Evolutionary conservation across 1,140 invertebrate genomes (phyloP).

Genomic region (Sycobia sp.): DNA sequence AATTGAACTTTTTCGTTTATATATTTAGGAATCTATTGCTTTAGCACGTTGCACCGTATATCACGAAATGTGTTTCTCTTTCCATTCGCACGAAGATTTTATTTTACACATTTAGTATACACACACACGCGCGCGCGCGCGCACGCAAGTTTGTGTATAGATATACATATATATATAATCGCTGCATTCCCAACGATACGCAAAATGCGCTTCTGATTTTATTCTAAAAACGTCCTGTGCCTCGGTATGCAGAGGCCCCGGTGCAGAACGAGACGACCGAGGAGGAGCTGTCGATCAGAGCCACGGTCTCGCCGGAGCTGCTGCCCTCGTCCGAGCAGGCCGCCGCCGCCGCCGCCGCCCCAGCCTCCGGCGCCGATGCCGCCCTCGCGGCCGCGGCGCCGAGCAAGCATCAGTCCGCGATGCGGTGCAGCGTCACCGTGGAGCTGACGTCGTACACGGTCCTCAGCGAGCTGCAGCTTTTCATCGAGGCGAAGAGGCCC

Average conservation of each 20-base stretch:
- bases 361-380: slow-evolving; percentile 54
- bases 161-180: no score
- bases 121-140: no score
- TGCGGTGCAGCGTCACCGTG: slow-evolving; percentile 58
- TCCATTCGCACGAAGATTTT: no score
- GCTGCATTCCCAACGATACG: no score
- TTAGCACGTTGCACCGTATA: no score
- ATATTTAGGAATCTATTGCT: no score
- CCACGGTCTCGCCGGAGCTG: slow-evolving; percentile 53
- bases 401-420: slow-evolving; percentile 51
- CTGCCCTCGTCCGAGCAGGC: slow-evolving; percentile 41
- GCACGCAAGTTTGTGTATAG: no score
- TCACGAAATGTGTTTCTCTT: no score
- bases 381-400: slow-evolving; percentile 34
- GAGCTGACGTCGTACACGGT: slow-evolving; percentile 60
- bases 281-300: slow-evolving; percentile 57
- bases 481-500: slow-evolving; percentile 61
- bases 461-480: slow-evolving; percentile 65
- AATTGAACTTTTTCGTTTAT: no score
- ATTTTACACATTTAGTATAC: no score
- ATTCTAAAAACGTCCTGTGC: no score
- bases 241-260: slow-evolving; percentile 32
- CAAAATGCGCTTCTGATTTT: no score
- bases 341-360: slow-evolving; percentile 38
- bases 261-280: slow-evolving; percentile 46